These are phyloP conservation scores for Chiloscyllium plagiosum DNA, from an alignment of 2,113 vertebrate species.

Conservation along the genomic window DNA sequence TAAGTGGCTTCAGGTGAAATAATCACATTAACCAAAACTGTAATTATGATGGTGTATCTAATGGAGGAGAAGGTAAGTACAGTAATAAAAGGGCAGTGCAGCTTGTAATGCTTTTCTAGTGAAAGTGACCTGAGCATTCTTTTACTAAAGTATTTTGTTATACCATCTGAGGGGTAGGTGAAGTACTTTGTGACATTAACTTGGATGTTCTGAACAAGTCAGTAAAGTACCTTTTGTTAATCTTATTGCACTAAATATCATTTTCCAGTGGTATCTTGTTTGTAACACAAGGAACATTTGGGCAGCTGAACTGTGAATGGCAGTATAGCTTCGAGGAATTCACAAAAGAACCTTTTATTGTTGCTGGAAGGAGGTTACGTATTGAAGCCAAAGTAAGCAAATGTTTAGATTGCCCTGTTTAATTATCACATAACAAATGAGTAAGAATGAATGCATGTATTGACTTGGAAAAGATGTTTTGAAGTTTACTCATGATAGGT, in stretches of 20 bases:
- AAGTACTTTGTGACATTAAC: not conserved
- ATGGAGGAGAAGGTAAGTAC: not conserved
- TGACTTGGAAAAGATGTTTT: not conserved
- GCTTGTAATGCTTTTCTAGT: too few species aligned
- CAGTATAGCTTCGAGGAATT: constrained; percentile 94
- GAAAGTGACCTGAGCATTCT: not conserved
- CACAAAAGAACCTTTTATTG: constrained; percentile 86
- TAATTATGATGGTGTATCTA: not conserved
- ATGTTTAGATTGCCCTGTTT: not conserved
- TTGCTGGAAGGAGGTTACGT: constrained; percentile 75
- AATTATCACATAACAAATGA: not conserved
- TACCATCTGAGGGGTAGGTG: not conserved
- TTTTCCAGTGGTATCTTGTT: constrained; percentile 79
- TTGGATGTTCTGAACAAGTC: not conserved
- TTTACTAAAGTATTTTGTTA: not conserved
- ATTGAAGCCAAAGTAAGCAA: constrained; percentile 87
- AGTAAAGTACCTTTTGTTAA: not conserved
- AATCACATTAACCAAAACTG: not conserved
- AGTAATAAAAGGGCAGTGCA: not conserved
- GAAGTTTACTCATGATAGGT: too few species aligned
- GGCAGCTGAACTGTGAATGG: constrained; percentile 94
- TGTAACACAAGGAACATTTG: constrained; percentile 91
- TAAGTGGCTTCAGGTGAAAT: not conserved
- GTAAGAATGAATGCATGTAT: not conserved
- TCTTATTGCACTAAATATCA: constrained; percentile 36